These are phyloP conservation scores for Heliopora coerulea DNA, from an alignment of 92 coral and sea anemone species.

Conservation along the genomic window DNA sequence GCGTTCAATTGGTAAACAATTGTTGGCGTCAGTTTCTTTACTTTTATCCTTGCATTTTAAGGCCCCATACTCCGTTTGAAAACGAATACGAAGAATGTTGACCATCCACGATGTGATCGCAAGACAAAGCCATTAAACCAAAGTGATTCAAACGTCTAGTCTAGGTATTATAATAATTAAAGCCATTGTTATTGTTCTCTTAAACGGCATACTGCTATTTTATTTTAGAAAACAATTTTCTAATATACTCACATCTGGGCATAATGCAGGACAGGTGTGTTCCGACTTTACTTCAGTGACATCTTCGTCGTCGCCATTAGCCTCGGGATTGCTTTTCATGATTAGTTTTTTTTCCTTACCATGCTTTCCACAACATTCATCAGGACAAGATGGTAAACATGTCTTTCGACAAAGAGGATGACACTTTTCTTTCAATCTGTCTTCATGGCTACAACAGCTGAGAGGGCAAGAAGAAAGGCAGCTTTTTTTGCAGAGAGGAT, in stretches of 20 bases:
- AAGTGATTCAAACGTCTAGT: too few relatives aligned
- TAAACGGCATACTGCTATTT: too few relatives aligned
- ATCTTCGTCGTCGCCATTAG: neutral
- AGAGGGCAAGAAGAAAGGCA: constrained; percentile 40
- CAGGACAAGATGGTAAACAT: constrained; percentile 31
- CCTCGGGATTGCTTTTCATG: constrained; percentile 10
- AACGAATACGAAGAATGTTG: too few relatives aligned
- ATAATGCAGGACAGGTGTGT: constrained; percentile 20
- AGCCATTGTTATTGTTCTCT: too few relatives aligned
- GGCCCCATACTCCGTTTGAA: too few relatives aligned
- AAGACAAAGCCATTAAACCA: too few relatives aligned
- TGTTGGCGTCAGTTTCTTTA: too few relatives aligned
- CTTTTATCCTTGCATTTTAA: too few relatives aligned
- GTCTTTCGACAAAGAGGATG: constrained; percentile 44
- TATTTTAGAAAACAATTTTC: too few relatives aligned
- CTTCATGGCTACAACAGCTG: constrained; percentile 25
- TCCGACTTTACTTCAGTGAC: neutral
- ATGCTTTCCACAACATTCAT: constrained; percentile 27
- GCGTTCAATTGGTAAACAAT: too few relatives aligned
- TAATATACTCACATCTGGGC: constrained; percentile 42
- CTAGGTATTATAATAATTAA: too few relatives aligned
- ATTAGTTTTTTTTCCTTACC: neutral
- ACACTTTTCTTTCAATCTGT: constrained; percentile 29
- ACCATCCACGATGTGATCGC: too few relatives aligned
- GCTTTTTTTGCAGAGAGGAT: constrained; percentile 36